A percentile compares a stretch with the other conserved stretches of the same genome.
phyloP scores from a whole-genome alignment of 2,113 vertebrate species.

The Cervus canadensis region DNA sequence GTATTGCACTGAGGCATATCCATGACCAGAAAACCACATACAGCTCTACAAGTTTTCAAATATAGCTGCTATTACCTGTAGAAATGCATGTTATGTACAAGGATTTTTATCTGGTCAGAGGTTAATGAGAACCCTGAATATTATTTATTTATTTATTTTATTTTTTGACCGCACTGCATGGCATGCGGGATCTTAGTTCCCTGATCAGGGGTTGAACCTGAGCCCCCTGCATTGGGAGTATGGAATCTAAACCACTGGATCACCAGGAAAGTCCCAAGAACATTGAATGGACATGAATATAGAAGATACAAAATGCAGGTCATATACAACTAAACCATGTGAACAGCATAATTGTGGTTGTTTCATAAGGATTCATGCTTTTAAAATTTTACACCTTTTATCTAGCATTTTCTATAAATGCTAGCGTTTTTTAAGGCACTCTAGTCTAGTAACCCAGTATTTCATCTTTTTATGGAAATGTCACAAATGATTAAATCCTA shows the following conservation, averaged over 20 bases:
- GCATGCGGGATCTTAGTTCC: background rate
- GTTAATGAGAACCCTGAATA: background rate
- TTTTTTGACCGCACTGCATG: background rate
- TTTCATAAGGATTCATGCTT: background rate
- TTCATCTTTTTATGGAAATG: constrained; percentile 7
- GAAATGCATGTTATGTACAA: background rate
- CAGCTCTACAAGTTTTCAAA: background rate
- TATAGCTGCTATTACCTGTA: background rate
- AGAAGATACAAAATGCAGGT: constrained; percentile 9
- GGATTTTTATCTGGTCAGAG: background rate
- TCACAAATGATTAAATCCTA: background rate
- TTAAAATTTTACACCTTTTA: background rate
- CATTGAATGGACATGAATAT: background rate
- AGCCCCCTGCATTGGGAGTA: background rate
- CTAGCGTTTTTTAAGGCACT: background rate
- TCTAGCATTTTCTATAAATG: background rate
- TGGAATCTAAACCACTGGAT: background rate
- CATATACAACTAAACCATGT: background rate
- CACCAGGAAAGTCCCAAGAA: background rate
- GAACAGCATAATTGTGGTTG: background rate
- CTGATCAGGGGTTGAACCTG: background rate
- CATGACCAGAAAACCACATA: background rate
- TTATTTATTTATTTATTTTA: background rate
- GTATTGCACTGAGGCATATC: background rate
- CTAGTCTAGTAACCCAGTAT: background rate